Base-by-base conservation (phyloP, 2,797 vertebrate species). In the Florisuga fusca region DNA sequence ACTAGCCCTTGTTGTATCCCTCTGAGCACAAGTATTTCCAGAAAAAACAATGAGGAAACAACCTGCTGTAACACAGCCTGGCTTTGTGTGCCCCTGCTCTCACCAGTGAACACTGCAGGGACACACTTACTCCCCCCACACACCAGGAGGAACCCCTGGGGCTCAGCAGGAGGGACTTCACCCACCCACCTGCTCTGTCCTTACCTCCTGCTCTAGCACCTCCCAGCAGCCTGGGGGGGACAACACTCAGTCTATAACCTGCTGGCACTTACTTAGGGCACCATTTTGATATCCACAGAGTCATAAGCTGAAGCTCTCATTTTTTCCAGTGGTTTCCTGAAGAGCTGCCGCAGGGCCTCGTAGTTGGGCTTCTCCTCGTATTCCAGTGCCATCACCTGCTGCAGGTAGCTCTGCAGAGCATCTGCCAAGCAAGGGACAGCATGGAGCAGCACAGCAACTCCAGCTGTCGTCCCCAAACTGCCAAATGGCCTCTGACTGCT, bases 311-410 rank as follows among this genome's bases (percentile, higher is more conserved):
- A 95, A 45, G 89, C 50, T 80, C 66, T 96, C 89, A 93, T 90
- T 84, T 63, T 76, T 14, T 94, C 81, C 50, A 97, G 92, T 1
- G 94, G 51, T 15, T 43, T 92, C 64, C 26, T 67, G 80, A 97
- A 94, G 21, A 95, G 63, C 48, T 63, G 77, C 51, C 64, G 78
- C 72, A 97, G 67, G 16, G 57, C 90, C 1, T 34, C 5, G 0
- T 97, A 97, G 66, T 94, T 18, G 2, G 97, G 97, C 86, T 89
- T 87, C 64, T 97, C 94, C 50, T 96, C 93, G 0, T 97, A 97
- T 22, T 71, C 92, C 7, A 97, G 81, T 2, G 71, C 84, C 89
- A 58, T 15, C 8, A 90, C 95, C 23, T 89, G 90, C 64, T 73
- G 80, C 81, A 97, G 87, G 86, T 94, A 97, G 29, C 46, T 84